Percentiles rank a stretch among this genome's conserved stretches.
Evolutionary conservation across 2,888 invertebrate genomes (phyloP).

Genomic region (Clunio marinus): DNA sequence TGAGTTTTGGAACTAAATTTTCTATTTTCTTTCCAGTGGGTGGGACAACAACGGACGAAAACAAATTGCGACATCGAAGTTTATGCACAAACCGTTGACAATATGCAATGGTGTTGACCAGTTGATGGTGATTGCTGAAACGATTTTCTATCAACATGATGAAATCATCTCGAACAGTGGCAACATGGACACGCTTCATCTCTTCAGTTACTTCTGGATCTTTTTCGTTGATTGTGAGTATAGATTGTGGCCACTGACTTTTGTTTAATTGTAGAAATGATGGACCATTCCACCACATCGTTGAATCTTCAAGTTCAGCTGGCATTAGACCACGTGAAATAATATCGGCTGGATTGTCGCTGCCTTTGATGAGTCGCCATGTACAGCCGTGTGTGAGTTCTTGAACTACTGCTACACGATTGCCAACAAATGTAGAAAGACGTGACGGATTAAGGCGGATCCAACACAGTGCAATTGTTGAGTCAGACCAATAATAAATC

Average conservation of each 20-base stretch:
- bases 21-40: no score
- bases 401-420: constrained; percentile 2
- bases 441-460: not conserved
- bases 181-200: not conserved
- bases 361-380: not conserved
- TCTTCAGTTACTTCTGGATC: not conserved
- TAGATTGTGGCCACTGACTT: not conserved
- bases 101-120: not conserved
- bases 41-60: no score
- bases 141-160: not conserved
- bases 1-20: not conserved
- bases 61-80: no score
- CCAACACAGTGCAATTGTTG: constrained; percentile 14
- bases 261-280: not conserved
- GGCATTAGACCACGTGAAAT: not conserved
- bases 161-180: not conserved
- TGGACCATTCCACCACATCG: constrained; percentile 20
- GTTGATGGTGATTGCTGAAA: not conserved
- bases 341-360: constrained; percentile 5
- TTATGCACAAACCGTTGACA: no score
- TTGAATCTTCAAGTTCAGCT: not conserved
- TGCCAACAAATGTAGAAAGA: not conserved
- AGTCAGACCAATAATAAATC: constrained; percentile 8
- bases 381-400: not conserved
- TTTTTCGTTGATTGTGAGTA: not conserved